Evolutionary conservation across 2,113 vertebrate genomes (phyloP), one percentile per base, ranked within the genome.

Genomic region (Anguilla japonica): DNA sequence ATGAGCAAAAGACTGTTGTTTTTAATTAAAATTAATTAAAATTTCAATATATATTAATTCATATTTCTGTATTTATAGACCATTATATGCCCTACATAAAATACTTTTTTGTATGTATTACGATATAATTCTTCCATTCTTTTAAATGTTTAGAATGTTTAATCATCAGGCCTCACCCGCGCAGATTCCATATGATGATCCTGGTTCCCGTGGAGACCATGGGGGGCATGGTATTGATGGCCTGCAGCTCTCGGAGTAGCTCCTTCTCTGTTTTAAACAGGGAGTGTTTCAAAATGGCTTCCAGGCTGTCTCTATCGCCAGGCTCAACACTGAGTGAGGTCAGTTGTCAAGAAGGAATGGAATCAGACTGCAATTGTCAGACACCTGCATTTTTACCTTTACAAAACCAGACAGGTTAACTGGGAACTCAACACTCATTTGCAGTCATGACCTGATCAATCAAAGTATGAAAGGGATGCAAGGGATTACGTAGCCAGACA

Each of bases 171-270:
- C 1, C 89, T 88, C 92, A 99, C 98, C 95, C 96, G 91, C 97
- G 95, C 18, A 99, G 95, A 86, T 98, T 99, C 98, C 98, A 99
- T 89, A 99, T 98, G 88, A 99, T 98, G 88, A 99, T 98, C 86
- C 97, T 94, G 13, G 98, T 98, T 90, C 98, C 98, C 29, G 96
- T 97, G 88, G 94, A 94, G 0, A 87, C 92, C 0, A 89, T 90
- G 40, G 84, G 71, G 60, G n/a, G 87, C 11, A 87, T 39, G 2
- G 89, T 60, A n/a, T 8, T 87, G 85, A 99, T 96, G 79, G 96
- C 94, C 29, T 93, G 84, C 18, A 99, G 92, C 89, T 99, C 98
- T 57, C 91, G 89, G 50, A 97, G 88, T 34, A 99, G 93, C 0
- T 97, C 96, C 34, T 91, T 88, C 90, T 96, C 91, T 1, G 95